Evolutionary conservation across 2,797 vertebrate species (phyloP).

Genomic region (Enteromius fasciolatus): DNA sequence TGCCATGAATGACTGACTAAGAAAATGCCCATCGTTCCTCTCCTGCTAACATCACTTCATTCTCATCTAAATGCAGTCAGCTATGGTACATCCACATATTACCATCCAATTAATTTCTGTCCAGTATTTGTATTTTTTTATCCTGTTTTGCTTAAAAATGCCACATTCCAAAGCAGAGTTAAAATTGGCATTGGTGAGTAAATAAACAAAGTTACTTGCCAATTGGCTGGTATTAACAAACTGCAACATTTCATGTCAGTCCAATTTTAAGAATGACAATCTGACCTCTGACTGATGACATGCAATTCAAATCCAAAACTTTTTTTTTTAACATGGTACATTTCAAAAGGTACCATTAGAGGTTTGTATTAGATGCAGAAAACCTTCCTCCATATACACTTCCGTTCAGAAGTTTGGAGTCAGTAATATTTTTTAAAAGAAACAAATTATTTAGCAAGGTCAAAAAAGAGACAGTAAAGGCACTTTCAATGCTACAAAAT

Average conservation of each 20-base stretch:
- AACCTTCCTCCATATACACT: not conserved
- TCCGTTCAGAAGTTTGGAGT: not conserved
- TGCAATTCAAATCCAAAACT: not conserved
- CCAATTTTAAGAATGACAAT: conserved; percentile 1
- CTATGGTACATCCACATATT: not conserved
- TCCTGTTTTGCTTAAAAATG: not conserved
- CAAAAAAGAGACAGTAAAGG: not conserved
- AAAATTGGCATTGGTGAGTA: not conserved
- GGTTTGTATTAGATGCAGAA: not conserved
- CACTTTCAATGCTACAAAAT: not conserved
- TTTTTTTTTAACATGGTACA: not conserved
- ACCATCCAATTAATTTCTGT: not conserved
- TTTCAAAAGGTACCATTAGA: conserved; percentile 2
- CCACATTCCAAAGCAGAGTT: not conserved
- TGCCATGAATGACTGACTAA: not conserved
- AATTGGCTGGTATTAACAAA: not conserved
- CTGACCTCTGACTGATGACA: not conserved
- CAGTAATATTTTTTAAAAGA: not conserved
- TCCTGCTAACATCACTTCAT: not conserved
- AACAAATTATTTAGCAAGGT: not conserved
- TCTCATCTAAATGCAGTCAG: conserved; percentile 1
- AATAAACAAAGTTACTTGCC: not conserved
- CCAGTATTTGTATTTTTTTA: no score
- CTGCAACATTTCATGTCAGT: not conserved
- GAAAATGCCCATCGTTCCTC: not conserved